phyloP scores from a whole-genome alignment of 2,113 vertebrate species.

The Psittacara wagleri region DNA sequence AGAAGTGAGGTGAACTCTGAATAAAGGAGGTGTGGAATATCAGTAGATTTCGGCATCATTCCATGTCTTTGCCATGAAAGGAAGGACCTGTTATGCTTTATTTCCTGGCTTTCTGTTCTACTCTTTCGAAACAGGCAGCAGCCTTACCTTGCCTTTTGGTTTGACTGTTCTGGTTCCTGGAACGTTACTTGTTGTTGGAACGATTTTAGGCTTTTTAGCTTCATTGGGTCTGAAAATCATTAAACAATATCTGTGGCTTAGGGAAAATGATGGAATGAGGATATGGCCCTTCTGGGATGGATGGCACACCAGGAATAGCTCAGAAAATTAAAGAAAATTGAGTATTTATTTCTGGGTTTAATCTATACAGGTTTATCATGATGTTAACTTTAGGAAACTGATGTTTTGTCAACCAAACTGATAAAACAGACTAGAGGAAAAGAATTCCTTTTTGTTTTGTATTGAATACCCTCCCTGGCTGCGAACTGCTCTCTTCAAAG shows the following conservation, averaged over 20 bases:
- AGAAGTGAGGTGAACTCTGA: background rate
- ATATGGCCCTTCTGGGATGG: background rate
- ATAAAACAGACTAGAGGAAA: background rate
- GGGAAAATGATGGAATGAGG: background rate
- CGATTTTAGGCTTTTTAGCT: background rate
- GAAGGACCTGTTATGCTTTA: background rate
- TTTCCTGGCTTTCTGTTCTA: background rate
- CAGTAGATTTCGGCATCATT: too few species aligned
- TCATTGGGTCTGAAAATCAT: background rate
- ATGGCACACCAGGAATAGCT: background rate
- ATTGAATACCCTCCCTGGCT: background rate
- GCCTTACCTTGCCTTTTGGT: background rate
- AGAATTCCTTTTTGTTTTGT: background rate
- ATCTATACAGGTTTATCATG: background rate
- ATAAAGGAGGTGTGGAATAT: background rate
- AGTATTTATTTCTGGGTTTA: background rate
- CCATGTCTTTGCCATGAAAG: background rate
- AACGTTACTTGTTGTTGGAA: background rate
- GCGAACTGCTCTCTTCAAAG: background rate
- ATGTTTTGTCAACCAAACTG: background rate
- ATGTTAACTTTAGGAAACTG: background rate
- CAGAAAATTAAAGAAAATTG: background rate
- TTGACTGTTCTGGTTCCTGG: background rate
- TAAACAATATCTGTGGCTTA: background rate
- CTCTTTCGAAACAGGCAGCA: background rate